Evolutionary conservation across 2,888 invertebrate species (phyloP).

Genomic region (Dryobotodes eremita): DNA sequence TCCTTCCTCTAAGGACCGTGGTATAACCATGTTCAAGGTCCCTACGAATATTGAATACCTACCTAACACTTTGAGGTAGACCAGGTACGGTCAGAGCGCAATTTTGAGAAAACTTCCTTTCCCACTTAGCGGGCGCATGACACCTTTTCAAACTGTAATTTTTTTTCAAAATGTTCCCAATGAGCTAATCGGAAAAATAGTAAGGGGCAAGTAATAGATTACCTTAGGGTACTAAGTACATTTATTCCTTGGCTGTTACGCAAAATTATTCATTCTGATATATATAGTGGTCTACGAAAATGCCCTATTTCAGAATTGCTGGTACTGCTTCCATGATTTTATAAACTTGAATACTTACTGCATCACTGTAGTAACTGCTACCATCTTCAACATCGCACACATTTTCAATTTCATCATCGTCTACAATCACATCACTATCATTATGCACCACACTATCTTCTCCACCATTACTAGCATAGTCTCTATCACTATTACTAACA

Average conservation of each 20-base stretch:
- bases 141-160: neutral
- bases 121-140: neutral
- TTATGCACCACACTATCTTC: neutral
- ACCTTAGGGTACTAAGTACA: neutral
- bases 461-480: conserved; percentile 9
- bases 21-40: neutral
- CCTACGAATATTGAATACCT: neutral
- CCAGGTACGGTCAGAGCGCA: neutral
- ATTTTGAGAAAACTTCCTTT: neutral
- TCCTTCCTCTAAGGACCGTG: neutral
- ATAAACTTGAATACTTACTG: conserved; percentile 37
- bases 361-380: neutral
- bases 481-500: neutral
- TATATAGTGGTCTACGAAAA: no score
- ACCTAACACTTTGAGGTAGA: neutral
- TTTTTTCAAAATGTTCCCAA: neutral
- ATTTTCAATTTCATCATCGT: neutral
- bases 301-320: neutral
- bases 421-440: neutral
- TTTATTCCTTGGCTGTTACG: neutral
- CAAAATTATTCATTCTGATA: neutral
- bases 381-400: neutral
- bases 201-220: neutral
- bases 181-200: neutral
- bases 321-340: neutral